phyloP scores from a whole-genome alignment of 2,113 vertebrate species.

The Patagioenas fasciata region DNA sequence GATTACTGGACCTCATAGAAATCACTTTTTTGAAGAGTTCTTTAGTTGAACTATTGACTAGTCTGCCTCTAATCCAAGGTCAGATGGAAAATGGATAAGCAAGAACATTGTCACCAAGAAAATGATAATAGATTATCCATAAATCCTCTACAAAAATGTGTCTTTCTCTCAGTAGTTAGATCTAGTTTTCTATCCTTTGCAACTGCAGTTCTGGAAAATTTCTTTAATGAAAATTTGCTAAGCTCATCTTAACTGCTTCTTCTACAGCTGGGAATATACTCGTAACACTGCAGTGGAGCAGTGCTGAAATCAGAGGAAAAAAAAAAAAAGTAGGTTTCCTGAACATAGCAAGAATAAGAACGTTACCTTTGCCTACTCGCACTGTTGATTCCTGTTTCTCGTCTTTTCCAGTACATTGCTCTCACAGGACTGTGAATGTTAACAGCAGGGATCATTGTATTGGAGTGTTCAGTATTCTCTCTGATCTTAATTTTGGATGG shows the following conservation, averaged over 20 bases:
- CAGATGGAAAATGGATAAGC: background rate
- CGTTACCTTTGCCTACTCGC: background rate
- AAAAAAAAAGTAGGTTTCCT: background rate
- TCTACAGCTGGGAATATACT: background rate
- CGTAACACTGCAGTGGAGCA: background rate
- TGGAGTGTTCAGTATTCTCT: background rate
- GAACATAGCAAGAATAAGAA: background rate
- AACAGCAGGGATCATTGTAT: background rate
- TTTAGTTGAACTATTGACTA: background rate
- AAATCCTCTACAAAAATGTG: background rate
- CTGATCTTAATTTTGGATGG: background rate
- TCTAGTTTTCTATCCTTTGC: background rate
- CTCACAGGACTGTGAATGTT: background rate
- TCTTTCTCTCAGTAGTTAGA: background rate
- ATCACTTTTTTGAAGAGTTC: background rate
- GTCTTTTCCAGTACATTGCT: background rate
- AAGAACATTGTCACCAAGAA: background rate
- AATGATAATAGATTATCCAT: fast-evolving
- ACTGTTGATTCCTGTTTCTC: background rate
- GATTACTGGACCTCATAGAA: background rate
- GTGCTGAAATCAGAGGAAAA: background rate
- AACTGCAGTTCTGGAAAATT: background rate
- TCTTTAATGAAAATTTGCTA: background rate
- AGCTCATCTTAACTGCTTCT: background rate
- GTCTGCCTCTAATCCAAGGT: background rate